phyloP scores from a whole-genome alignment of 2,888 invertebrate genomes.

The Scotopteryx bipunctaria region DNA sequence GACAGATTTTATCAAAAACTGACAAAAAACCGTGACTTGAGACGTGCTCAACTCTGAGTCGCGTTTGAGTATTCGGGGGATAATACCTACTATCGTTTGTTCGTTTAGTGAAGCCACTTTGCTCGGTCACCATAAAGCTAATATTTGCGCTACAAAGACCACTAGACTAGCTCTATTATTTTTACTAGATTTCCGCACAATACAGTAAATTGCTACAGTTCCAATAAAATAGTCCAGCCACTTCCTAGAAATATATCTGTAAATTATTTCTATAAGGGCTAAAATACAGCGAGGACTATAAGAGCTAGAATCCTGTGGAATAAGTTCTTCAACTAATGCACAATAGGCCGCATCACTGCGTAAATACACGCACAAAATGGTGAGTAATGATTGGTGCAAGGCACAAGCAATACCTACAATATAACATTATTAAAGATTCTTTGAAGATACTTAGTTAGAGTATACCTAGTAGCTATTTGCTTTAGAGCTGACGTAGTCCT shows the following conservation, averaged over 20 bases:
- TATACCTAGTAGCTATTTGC: no score
- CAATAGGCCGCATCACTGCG: conserved; percentile 50
- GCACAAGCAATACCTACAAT: conserved; percentile 13
- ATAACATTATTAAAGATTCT: no score
- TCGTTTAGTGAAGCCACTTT: no score
- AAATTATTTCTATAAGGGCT: conserved; percentile 13
- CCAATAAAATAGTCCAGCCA: conserved; percentile 8
- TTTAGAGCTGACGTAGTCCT: no score
- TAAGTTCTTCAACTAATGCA: conserved; percentile 30
- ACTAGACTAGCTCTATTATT: conserved; percentile 1
- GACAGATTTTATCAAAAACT: no score
- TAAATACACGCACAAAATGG: conserved; percentile 39
- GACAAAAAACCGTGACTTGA: no score
- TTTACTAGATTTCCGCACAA: conserved; percentile 12
- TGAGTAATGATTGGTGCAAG: conserved; percentile 35
- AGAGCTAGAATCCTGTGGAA: conserved; percentile 8
- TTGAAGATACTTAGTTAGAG: no score
- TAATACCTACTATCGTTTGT: no score
- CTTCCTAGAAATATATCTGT: conserved; percentile 14
- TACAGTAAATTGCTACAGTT: conserved; percentile 11
- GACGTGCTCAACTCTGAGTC: no score
- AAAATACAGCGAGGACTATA: not conserved
- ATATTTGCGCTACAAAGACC: not conserved
- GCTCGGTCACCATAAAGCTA: not conserved
- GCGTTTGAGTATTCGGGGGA: no score